Evolutionary conservation across 2,888 invertebrate genomes (phyloP).

Genomic region (Craniophora ligustri): DNA sequence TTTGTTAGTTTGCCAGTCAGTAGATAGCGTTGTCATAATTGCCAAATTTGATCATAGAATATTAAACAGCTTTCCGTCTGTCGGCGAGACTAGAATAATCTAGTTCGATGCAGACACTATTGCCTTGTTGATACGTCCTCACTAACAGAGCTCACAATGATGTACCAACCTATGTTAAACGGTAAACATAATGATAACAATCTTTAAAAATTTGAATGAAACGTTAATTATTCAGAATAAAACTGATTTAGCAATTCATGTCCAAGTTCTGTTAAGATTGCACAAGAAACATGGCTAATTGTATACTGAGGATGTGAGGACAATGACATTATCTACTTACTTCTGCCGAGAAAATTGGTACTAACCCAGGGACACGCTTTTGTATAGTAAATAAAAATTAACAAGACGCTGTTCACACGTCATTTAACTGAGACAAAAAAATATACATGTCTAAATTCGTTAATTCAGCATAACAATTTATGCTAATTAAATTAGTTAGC

Average conservation of each 20-base stretch:
- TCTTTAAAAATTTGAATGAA: background rate
- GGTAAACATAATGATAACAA: background rate
- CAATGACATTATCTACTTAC: conserved; percentile 48
- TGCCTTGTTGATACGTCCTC: too few relatives aligned
- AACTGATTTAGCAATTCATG: conserved; percentile 22
- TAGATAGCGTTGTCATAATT: background rate
- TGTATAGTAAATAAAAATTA: conserved; percentile 72
- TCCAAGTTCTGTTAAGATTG: conserved; percentile 28
- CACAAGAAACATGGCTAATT: conserved; percentile 29
- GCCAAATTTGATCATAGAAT: too few relatives aligned
- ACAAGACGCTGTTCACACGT: conserved; percentile 74
- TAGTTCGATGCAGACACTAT: too few relatives aligned
- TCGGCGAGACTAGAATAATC: too few relatives aligned
- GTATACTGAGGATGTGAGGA: conserved; percentile 37
- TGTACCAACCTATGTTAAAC: background rate
- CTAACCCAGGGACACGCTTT: conserved; percentile 51
- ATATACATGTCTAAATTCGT: conserved; percentile 72
- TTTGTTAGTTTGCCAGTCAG: background rate
- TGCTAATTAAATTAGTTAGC: conserved; percentile 72
- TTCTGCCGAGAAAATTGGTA: conserved; percentile 57
- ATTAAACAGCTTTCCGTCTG: too few relatives aligned
- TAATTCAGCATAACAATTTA: conserved; percentile 74
- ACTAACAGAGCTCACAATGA: too few relatives aligned
- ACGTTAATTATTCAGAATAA: too few relatives aligned
- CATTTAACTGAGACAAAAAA: conserved; percentile 77